These are phyloP conservation scores for Sphaeramia orbicularis DNA, from an alignment of 2,797 vertebrate genomes.

Conservation along the genomic window DNA sequence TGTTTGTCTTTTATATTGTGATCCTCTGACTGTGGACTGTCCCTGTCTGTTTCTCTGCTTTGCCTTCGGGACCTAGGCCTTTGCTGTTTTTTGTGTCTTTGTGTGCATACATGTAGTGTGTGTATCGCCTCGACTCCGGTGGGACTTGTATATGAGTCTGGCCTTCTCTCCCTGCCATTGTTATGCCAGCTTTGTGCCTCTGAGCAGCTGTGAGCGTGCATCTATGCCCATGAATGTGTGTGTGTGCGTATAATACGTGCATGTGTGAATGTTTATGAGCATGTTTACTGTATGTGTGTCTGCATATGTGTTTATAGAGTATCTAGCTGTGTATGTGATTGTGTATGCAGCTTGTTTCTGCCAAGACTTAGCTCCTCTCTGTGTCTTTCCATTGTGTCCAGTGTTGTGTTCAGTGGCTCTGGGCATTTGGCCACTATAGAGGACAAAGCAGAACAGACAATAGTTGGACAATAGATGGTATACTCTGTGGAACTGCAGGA, in stretches of 20 bases:
- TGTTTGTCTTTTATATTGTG: conserved; percentile 60
- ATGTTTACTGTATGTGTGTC: conserved; percentile 8
- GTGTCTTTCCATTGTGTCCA: conserved; percentile 75
- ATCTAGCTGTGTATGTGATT: conserved; percentile 35
- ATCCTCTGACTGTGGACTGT: conserved; percentile 56
- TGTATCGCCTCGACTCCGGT: conserved; percentile 55
- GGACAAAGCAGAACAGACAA: conserved; percentile 78
- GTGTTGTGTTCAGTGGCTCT: conserved; percentile 72
- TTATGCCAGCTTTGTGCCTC: conserved; percentile 73
- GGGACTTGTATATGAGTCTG: conserved; percentile 67
- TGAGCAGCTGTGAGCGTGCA: conserved; percentile 62
- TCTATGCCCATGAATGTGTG: conserved; percentile 45
- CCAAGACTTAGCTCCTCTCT: conserved; percentile 69
- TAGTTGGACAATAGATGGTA: conserved; percentile 66
- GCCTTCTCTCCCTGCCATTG: conserved; percentile 68
- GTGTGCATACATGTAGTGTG: conserved; percentile 20
- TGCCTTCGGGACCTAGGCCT: conserved; percentile 56
- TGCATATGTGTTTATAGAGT: conserved; percentile 14
- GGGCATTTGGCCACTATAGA: conserved; percentile 73
- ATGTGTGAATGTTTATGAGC: conserved; percentile 24
- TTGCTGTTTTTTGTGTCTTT: conserved; percentile 14
- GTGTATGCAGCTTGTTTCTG: conserved; percentile 46
- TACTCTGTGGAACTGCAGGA: conserved; percentile 56
- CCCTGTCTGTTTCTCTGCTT: conserved; percentile 40
- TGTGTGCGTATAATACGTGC: conserved; percentile 24